Percentiles rank a stretch among this genome's conserved stretches.
These are phyloP conservation scores for Amphiura filiformis DNA, from an alignment of 35 echinoderm and acorn worm species.

Conservation along the genomic window DNA sequence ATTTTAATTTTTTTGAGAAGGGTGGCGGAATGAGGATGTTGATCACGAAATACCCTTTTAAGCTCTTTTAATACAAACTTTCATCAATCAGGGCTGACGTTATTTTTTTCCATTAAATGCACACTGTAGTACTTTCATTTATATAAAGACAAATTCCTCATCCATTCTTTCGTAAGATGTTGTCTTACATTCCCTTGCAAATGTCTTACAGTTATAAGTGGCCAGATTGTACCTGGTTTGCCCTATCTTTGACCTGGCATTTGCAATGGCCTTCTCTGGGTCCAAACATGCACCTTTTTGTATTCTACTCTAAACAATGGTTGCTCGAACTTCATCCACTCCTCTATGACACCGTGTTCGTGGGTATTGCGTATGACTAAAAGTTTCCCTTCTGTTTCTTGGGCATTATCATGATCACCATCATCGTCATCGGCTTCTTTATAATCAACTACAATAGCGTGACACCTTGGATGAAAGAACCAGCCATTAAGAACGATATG, in stretches of 20 bases:
- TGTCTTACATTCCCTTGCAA: slow-evolving; percentile 39
- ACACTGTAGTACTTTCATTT: no score
- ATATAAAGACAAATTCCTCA: no score
- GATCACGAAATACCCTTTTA: no score
- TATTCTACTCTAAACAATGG: not conserved
- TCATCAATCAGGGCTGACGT: no score
- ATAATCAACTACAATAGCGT: slow-evolving; percentile 30
- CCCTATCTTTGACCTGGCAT: not conserved
- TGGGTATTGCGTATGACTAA: slow-evolving; percentile 27
- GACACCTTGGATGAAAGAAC: slow-evolving; percentile 29
- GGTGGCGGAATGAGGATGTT: no score
- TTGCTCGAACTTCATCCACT: not conserved
- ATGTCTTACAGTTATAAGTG: slow-evolving; percentile 44
- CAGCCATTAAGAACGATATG: slow-evolving; percentile 35
- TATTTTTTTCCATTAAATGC: no score
- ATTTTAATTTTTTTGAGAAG: no score
- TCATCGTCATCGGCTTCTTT: not conserved
- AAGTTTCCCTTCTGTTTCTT: slow-evolving; percentile 13
- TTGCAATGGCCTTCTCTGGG: not conserved
- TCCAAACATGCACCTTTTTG: not conserved
- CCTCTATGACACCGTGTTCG: slow-evolving; percentile 45
- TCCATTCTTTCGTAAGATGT: no score
- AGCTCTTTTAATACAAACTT: no score
- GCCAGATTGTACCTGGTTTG: slow-evolving; percentile 6
- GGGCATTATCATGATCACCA: no score